Conservation (phyloP, 2,888 invertebrate genomes). For the Camptogramma bilineatum region DNA sequence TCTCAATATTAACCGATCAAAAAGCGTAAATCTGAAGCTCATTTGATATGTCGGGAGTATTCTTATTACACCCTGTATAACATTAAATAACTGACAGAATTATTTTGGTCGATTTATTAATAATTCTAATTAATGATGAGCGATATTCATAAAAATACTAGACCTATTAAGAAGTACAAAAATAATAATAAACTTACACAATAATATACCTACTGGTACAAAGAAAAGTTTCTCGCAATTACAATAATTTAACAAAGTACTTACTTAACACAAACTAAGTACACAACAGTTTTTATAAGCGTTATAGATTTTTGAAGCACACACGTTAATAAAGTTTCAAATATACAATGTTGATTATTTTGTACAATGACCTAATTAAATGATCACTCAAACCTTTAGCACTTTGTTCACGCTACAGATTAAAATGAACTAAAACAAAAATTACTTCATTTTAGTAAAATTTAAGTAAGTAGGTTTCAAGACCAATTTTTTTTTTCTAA, state of each 20-base stretch:
- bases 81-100: background rate
- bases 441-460: too few relatives aligned
- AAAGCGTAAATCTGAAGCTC: background rate
- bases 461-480: too few relatives aligned
- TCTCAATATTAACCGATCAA: too few relatives aligned
- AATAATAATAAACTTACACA: background rate
- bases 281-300: slow-evolving; percentile 25
- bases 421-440: too few relatives aligned
- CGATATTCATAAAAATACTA: background rate
- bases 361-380: too few relatives aligned
- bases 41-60: background rate
- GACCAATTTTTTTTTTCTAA: too few relatives aligned
- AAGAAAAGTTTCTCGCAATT: slow-evolving; percentile 8
- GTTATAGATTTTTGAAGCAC: slow-evolving; percentile 17
- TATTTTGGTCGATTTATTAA: background rate
- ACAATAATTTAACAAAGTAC: slow-evolving; percentile 21
- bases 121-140: background rate
- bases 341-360: background rate
- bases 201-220: background rate
- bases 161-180: background rate
- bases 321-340: slow-evolving; percentile 1
- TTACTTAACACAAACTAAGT: slow-evolving; percentile 27
- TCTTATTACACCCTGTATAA: background rate
- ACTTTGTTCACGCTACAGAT: too few relatives aligned
- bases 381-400: too few relatives aligned